Base-by-base conservation (phyloP, 2,113 vertebrate species). In the Pterocles orientalis region DNA sequence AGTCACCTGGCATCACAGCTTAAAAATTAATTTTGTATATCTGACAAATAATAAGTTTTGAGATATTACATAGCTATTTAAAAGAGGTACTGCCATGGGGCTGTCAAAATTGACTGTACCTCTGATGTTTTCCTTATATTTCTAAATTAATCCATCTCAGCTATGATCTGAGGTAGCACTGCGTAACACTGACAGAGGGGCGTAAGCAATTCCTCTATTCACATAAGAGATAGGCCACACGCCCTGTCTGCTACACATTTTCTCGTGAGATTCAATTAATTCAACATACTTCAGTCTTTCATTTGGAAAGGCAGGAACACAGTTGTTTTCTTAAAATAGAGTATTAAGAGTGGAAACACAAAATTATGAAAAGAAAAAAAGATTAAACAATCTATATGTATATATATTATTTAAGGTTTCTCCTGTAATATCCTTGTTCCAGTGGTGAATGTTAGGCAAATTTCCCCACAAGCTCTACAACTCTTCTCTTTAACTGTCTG, bases 331-430 rank as follows among this genome's bases (percentile, higher is more conserved):
- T 72, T 61, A 29, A 68, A 72, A 72, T 1, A 14, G 51, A 53
- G 7, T 57, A 62, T 56, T 71, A 64, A 28, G 23, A 75, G 2
- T 43, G 6, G 11, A 77, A 61, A 70, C 11, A 41, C 6, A 54
- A 12, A 83, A 77, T 65, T 9, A 31, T 8, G 51, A 80, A 90
- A 62, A 36, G 9, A n/a, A 15, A 14, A 53, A 87, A 90, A 78
- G 4, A 41, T 18, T 17, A 18, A 61, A 84, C 61, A 0, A 17
- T 34, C 5, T 48, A 1, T 33, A 4, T 11, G 3, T 50, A 5
- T 12, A 10, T 11, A 68, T 6, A 7, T 20, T 39, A 43, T 58
- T 51, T 26, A n/a, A 53, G 26, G 62, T 78, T 82, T 79, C 6
- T 71, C 2, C 3, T 61, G 2, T 43, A 21, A 45, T 69, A 4